Base-by-base conservation (phyloP, 2,113 vertebrate genomes). In the Phalacrocorax pelagicus region DNA sequence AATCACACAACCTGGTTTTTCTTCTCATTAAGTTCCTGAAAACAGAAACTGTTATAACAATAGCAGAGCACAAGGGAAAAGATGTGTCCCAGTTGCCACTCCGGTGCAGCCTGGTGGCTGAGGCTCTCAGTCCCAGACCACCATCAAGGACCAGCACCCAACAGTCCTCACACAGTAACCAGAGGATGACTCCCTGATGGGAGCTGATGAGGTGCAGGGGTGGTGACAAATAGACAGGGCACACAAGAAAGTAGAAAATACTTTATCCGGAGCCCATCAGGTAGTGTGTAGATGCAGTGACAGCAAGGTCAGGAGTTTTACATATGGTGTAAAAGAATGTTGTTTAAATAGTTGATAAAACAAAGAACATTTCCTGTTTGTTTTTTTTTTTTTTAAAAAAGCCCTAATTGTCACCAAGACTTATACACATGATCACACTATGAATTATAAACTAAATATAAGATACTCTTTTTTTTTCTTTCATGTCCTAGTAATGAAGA, bases 11-110 rank as follows among this genome's bases (percentile, higher is more conserved):
- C 16, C 11, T 26, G 9, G 6, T 6, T 21, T 47, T 88, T 67
- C 27, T 46, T 30, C 52, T n/a, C 5, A 3, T 55, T 38, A 86
- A 6, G 8, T 86, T 67, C 3, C 34, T 66, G 34, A 72, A 52
- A 85, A 42, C 9, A 73, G 11, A 15, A 34, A 19, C 29, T 11
- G 5, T 44, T 38, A 40, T 14, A 61, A 67, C 19, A 80, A 17
- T 2, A 29, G 66, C 2, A 21, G 58, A 80, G 24, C 54, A 69
- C 0, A 0, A 54, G 36, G 61, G 23, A 69, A 44, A 72, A 30
- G 24, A 13, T 11, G 4, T 26, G 38, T 83, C 46, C 40, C 16
- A 44, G 8, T 1, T 27, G 44, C 22, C 24, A 79, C 36, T 66
- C 2, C 34, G 36, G 15, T 18, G 63, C 44, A 87, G 26, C 5